These are phyloP conservation scores for Melanchra persicariae DNA, from an alignment of 2,888 invertebrate species.

Conservation along the genomic window DNA sequence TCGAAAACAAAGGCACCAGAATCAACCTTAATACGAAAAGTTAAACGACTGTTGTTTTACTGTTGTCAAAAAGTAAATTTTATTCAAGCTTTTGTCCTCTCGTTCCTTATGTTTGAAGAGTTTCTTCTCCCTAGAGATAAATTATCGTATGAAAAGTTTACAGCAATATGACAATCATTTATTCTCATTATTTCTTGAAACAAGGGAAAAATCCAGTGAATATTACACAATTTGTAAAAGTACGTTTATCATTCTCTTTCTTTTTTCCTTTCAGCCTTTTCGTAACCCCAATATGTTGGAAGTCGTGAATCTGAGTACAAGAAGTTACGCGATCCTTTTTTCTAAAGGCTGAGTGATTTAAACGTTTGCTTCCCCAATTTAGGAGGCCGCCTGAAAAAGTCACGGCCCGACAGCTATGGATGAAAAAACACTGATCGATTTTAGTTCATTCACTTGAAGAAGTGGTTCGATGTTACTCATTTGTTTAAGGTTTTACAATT, in stretches of 20 bases:
- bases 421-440: constrained; percentile 39
- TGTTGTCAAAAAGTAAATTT: constrained; percentile 80
- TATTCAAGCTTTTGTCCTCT: constrained; percentile 67
- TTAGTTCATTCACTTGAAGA: constrained; percentile 30
- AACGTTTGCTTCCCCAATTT: constrained; percentile 59
- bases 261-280: constrained; percentile 40
- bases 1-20: constrained; percentile 65
- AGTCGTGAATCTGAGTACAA: constrained; percentile 55
- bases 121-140: constrained; percentile 70
- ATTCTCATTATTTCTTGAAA: constrained; percentile 69
- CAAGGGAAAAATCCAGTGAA: constrained; percentile 54
- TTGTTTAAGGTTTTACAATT: too few species aligned
- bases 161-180: constrained; percentile 69
- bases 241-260: constrained; percentile 58
- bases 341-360: constrained; percentile 65
- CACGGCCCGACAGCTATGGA: constrained; percentile 34
- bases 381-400: constrained; percentile 51
- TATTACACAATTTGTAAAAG: constrained; percentile 61
- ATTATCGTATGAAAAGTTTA: constrained; percentile 71
- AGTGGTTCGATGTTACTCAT: neutral
- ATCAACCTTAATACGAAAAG: constrained; percentile 78
- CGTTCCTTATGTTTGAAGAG: constrained; percentile 71
- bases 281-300: constrained; percentile 60
- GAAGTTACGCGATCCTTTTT: constrained; percentile 56
- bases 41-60: constrained; percentile 82